These are phyloP conservation scores for Ceratina calcarata DNA, from an alignment of 1,140 invertebrate species.

Conservation along the genomic window DNA sequence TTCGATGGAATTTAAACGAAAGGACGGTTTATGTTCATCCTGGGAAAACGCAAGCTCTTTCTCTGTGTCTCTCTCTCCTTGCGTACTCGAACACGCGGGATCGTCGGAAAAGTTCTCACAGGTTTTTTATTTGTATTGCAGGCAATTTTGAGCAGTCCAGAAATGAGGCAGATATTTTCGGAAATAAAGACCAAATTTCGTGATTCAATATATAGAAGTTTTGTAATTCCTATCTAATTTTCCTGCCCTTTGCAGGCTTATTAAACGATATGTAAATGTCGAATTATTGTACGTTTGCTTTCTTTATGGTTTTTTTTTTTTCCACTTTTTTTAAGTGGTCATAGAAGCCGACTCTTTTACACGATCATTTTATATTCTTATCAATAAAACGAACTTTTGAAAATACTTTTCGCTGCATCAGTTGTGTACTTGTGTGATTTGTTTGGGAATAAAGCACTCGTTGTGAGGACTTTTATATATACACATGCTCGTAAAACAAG, in stretches of 20 bases:
- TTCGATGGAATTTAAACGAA: conserved; percentile 40
- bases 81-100: neutral
- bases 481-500: neutral
- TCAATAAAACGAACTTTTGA: conserved; percentile 63
- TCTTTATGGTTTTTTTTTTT: conserved; percentile 21
- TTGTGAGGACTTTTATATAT: conserved; percentile 56
- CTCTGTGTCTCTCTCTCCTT: no score
- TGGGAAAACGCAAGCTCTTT: conserved; percentile 22
- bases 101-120: conserved; percentile 65
- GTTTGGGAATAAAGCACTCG: conserved; percentile 39
- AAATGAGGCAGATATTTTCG: conserved; percentile 78
- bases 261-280: conserved; percentile 41
- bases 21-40: conserved; percentile 4
- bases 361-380: conserved; percentile 68
- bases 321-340: conserved; percentile 44
- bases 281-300: conserved; percentile 57
- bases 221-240: conserved; percentile 70
- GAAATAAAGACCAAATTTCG: conserved; percentile 82
- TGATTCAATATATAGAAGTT: conserved; percentile 74
- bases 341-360: conserved; percentile 41
- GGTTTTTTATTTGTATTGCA: conserved; percentile 79
- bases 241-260: conserved; percentile 53
- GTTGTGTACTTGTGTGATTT: conserved; percentile 41
- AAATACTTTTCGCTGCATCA: conserved; percentile 46
- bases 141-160: conserved; percentile 78